Base-by-base conservation (phyloP, 1,140 invertebrate genomes). In the Drosophila equinoxialis region DNA sequence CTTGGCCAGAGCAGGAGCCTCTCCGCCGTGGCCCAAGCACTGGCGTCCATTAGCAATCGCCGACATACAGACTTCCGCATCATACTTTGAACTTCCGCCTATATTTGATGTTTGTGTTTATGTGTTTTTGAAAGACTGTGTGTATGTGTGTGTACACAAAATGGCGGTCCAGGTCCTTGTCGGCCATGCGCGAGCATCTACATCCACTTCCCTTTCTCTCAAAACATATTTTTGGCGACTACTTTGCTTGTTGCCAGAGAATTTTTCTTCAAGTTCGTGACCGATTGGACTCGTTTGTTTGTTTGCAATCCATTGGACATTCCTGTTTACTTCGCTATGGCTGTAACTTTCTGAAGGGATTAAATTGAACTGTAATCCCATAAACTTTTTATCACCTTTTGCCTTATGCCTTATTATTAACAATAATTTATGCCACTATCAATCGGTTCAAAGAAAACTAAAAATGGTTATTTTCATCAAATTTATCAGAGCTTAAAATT, bases 31-130 rank as follows among this genome's bases (percentile, higher is more conserved):
- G 26, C 26, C 60, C 39, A 61, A 61, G 69, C 42, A 57, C 67
- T 77, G 84, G 72, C 84, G 84, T 89, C 84, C 84, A 89, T 89
- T 89, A 89, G 84, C 84, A 89, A 89, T 89, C 84, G 77, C 84
- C 83, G 77, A 80, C 84, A 89, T 89, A 84, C 77, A 89, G 84
- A 89, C 84, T 89, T 89, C 84, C 84, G 84, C 84, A 81, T 89
- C 84, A 89, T 89, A 89, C 84, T 89, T 89, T 83, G 77, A 68
- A 79, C 84, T 89, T 89, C 84, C 84, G 84, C 77, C 81, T 89
- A 89, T 89, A 58, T 57, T 84, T 84, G 68, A 69, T 83, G 59
- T 77, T 61, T 66, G 62, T 79, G 41, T 67, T 55, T 61, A 45
- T 69, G 20, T 62, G 8, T 73, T 59, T 78, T 48, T 35, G 41